phyloP scores from a whole-genome alignment of 2,888 invertebrate species.

The Drosophila helvetica region DNA sequence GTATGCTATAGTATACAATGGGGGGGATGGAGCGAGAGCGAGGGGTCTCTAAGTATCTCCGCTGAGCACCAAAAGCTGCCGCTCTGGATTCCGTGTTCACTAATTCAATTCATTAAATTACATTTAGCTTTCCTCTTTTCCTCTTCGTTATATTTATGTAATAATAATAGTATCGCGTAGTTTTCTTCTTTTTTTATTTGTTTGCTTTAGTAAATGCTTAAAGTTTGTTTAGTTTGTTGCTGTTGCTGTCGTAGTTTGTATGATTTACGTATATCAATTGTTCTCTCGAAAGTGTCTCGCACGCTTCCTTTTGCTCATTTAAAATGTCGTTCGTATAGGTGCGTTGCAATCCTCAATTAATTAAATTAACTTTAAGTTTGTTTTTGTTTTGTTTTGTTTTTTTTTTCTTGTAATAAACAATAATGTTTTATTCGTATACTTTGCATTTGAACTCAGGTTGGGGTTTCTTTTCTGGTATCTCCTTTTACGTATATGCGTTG shows the following conservation, averaged over 20 bases:
- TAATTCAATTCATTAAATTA: slow-evolving; percentile 47
- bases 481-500: slow-evolving; percentile 78
- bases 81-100: slow-evolving; percentile 44
- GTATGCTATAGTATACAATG: slow-evolving; percentile 72
- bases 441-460: slow-evolving; percentile 84
- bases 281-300: slow-evolving; percentile 51
- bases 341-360: slow-evolving; percentile 72
- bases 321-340: slow-evolving; percentile 82
- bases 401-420: slow-evolving; percentile 63
- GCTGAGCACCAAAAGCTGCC: slow-evolving; percentile 68
- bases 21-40: slow-evolving; percentile 11
- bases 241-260: slow-evolving; percentile 51
- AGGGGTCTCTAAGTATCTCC: slow-evolving; percentile 25
- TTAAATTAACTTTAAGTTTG: slow-evolving; percentile 73
- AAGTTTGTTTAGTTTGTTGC: slow-evolving; percentile 56
- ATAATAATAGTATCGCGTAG: slow-evolving; percentile 47
- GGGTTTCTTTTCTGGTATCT: slow-evolving; percentile 62
- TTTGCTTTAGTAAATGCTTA: slow-evolving; percentile 71
- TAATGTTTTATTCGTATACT: slow-evolving; percentile 83
- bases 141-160: slow-evolving; percentile 23
- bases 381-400: slow-evolving; percentile 49
- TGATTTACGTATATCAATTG: slow-evolving; percentile 68
- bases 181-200: slow-evolving; percentile 22
- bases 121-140: slow-evolving; percentile 26
- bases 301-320: slow-evolving; percentile 70